Evolutionary conservation across 2,888 invertebrate genomes (phyloP).

Genomic region (Melipona beecheii): DNA sequence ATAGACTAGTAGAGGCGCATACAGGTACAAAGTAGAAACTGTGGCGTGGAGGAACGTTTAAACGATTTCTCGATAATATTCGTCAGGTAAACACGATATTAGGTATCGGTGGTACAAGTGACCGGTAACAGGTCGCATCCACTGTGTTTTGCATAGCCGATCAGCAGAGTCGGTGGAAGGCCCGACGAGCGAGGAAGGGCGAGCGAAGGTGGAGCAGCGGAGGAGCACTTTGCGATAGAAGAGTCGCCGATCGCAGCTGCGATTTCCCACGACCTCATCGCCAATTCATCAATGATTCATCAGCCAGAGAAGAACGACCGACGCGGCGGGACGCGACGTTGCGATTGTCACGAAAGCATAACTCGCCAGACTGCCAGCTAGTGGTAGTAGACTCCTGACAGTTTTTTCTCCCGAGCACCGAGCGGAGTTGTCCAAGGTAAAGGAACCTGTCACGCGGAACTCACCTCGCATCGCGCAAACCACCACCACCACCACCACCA

Average conservation of each 20-base stretch:
- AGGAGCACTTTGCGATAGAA: constrained; percentile 61
- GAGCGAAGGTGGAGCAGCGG: constrained; percentile 31
- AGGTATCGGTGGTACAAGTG: constrained; percentile 72
- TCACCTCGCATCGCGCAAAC: constrained; percentile 20
- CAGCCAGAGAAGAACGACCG: constrained; percentile 72
- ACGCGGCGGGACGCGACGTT: constrained; percentile 56
- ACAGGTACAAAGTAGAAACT: background rate
- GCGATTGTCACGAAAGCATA: constrained; percentile 71
- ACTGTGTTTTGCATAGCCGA: constrained; percentile 73
- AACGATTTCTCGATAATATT: constrained; percentile 56
- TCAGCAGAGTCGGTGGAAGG: constrained; percentile 50
- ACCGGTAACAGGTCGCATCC: constrained; percentile 66
- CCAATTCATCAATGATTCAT: constrained; percentile 83
- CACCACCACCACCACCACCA: background rate
- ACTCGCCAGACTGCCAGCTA: constrained; percentile 41
- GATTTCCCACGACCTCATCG: constrained; percentile 80
- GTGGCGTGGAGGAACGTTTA: background rate
- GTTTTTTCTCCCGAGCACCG: constrained; percentile 58
- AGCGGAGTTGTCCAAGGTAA: constrained; percentile 40
- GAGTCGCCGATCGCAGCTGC: constrained; percentile 78
- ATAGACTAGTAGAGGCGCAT: no score
- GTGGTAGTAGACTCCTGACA: constrained; percentile 30
- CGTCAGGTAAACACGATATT: constrained; percentile 67
- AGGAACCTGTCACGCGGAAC: constrained; percentile 59
- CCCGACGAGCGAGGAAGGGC: constrained; percentile 19